Percentiles rank a stretch among this genome's conserved stretches.
Conservation (phyloP, 2,113 vertebrate species). For the Colius striatus region DNA sequence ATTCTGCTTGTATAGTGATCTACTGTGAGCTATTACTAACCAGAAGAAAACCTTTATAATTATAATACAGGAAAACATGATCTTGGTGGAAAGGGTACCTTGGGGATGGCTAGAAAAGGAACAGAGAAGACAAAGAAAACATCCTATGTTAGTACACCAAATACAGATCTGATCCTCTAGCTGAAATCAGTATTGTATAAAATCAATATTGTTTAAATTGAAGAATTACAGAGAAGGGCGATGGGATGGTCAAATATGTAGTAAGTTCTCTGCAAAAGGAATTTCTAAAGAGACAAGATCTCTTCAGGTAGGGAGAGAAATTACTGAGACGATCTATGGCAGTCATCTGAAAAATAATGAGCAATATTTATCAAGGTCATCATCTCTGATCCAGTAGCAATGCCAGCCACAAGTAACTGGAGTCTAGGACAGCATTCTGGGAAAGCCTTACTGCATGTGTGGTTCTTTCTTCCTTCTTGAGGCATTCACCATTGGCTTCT, state of each 20-base stretch:
- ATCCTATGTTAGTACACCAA: neutral
- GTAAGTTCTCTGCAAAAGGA: neutral
- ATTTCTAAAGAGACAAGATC: neutral
- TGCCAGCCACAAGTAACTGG: neutral
- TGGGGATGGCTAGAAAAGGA: neutral
- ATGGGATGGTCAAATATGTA: neutral
- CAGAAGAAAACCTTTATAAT: neutral
- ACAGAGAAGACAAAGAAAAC: neutral
- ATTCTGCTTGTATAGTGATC: neutral
- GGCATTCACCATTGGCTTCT: neutral
- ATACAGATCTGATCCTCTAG: neutral
- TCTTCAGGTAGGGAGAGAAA: neutral
- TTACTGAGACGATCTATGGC: fast-evolving
- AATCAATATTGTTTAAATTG: neutral
- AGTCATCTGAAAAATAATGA: neutral
- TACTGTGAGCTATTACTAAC: neutral
- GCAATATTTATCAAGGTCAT: neutral
- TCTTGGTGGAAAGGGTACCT: neutral
- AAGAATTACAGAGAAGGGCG: neutral
- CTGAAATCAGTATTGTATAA: neutral
- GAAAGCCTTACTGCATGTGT: neutral
- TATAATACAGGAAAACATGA: neutral
- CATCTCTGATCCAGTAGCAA: neutral
- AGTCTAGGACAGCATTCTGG: neutral
- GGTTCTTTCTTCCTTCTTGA: neutral